These are phyloP conservation scores for Stigmatopora argus DNA, from an alignment of 2,113 vertebrate genomes.

Conservation along the genomic window DNA sequence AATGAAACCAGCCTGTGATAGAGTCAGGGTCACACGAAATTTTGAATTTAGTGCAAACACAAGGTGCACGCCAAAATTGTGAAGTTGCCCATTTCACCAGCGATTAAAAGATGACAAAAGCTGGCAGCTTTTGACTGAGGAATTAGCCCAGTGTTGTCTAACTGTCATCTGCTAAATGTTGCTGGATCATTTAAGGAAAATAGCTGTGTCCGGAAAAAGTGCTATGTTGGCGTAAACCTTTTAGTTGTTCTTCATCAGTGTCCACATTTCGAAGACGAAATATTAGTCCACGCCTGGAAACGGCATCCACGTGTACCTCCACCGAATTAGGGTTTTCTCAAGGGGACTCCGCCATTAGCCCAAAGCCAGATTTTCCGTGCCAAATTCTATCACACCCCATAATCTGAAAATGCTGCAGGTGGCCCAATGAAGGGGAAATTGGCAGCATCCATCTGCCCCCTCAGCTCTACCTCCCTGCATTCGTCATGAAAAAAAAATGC, in stretches of 20 bases:
- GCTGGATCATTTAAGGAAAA: background rate
- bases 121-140: background rate
- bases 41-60: no score
- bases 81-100: background rate
- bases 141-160: background rate
- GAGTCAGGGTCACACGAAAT: no score
- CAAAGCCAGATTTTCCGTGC: conserved; percentile 2
- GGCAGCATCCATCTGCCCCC: conserved; percentile 22
- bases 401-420: conserved; percentile 14
- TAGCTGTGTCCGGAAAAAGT: background rate
- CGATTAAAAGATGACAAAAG: background rate
- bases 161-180: background rate
- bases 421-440: conserved; percentile 19
- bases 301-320: background rate
- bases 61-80: background rate
- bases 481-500: conserved; percentile 8
- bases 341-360: conserved; percentile 24
- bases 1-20: no score
- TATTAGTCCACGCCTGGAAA: background rate
- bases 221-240: background rate
- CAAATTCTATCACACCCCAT: conserved; percentile 2
- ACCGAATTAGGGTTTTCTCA: background rate
- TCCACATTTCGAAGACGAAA: background rate
- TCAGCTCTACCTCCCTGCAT: conserved; percentile 3
- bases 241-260: background rate